Conservation (phyloP, 2,797 vertebrate species). For the Sylvia borin region DNA sequence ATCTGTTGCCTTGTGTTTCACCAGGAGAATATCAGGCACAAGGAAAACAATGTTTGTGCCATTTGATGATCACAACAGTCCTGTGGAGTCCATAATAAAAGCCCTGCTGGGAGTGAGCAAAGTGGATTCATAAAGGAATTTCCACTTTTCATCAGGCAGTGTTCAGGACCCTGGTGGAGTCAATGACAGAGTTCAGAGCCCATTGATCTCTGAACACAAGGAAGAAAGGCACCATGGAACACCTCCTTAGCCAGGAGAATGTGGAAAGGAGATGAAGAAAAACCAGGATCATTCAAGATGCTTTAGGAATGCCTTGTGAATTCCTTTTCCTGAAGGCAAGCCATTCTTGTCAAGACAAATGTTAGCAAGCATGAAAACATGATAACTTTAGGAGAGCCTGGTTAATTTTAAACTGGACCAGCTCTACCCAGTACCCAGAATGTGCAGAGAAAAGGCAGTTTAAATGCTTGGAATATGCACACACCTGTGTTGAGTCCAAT, state of each 20-base stretch:
- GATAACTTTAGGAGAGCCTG: neutral
- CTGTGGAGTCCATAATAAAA: neutral
- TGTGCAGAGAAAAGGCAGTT: neutral
- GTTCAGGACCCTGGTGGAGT: neutral
- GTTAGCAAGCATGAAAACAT: neutral
- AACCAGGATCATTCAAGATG: neutral
- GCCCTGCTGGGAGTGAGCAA: neutral
- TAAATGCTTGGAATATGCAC: neutral
- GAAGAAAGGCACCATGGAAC: neutral
- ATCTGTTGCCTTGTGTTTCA: neutral
- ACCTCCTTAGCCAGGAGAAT: neutral
- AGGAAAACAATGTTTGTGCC: neutral
- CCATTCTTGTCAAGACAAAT: neutral
- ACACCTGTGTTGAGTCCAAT: neutral
- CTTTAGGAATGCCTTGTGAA: neutral
- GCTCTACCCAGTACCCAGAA: neutral
- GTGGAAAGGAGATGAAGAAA: neutral
- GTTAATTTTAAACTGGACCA: neutral
- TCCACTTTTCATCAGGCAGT: neutral
- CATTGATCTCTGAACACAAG: neutral
- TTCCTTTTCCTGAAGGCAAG: neutral
- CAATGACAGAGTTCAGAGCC: neutral
- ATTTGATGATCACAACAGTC: neutral
- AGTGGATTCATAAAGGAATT: neutral
- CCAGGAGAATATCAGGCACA: neutral